phyloP scores from a whole-genome alignment of 2,888 invertebrate species.

The Tenthredo distinguenda region DNA sequence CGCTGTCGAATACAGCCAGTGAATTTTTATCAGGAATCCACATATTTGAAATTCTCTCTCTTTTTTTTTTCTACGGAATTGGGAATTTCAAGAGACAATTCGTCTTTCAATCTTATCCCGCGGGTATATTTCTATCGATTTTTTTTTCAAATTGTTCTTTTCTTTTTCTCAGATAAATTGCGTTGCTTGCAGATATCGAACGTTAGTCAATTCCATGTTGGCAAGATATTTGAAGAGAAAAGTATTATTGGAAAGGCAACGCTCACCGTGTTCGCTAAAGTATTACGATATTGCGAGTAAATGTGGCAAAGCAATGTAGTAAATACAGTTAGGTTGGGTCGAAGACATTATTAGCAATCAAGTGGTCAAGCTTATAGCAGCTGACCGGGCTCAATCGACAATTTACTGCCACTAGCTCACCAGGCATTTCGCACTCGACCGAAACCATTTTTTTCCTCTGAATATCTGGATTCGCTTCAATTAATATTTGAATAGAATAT shows the following conservation, averaged over 20 bases:
- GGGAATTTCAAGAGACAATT: background rate
- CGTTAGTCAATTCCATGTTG: background rate
- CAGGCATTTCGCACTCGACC: background rate
- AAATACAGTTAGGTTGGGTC: slow-evolving; percentile 3
- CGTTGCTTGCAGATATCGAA: background rate
- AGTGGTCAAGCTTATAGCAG: slow-evolving; percentile 7
- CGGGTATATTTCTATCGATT: background rate
- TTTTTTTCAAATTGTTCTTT: background rate
- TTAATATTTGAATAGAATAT: background rate
- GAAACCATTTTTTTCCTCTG: background rate
- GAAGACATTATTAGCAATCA: slow-evolving; percentile 18
- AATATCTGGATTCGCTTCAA: background rate
- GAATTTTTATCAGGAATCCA: background rate
- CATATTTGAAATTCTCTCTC: background rate
- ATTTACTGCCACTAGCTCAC: slow-evolving; percentile 7
- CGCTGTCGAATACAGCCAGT: background rate
- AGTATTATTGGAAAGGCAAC: background rate
- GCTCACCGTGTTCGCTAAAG: background rate
- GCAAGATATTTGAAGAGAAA: background rate
- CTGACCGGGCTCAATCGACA: slow-evolving; percentile 9
- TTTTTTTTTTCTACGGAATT: background rate
- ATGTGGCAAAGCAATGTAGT: background rate
- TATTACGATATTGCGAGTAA: slow-evolving; percentile 3
- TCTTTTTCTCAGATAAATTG: background rate
- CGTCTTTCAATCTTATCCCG: background rate